Evolutionary conservation across 2,888 invertebrate species (phyloP), one percentile per base, ranked within the genome.

Genomic region (Drosophila colorata): DNA sequence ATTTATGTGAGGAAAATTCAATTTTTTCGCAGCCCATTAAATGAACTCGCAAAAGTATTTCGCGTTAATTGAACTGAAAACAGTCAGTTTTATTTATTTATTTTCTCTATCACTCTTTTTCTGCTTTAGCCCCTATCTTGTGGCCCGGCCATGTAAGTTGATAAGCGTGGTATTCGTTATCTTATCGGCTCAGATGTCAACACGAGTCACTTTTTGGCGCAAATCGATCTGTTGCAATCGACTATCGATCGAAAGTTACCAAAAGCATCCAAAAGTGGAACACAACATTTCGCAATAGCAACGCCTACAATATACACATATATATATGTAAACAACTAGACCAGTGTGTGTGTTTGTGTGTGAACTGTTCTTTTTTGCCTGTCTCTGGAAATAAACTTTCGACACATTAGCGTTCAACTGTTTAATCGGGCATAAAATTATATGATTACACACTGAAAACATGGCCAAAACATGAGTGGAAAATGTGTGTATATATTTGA

Each of bases 361-460:
- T 52, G 14, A 52, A n/a, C 58, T 52, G 7, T 51, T 61, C 28
- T 63, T 53, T 66, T 60, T 44, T 41, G 56, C 25, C 28, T 40
- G 61, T 58, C 55, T 60, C 87, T 87, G 78, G 70, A 78, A 83
- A 87, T 87, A 80, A 83, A 80, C 87, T 80, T 83, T 78, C 72
- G 76, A 69, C 84, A 73, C 61, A 65, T 69, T 74, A 47, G 55
- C 70, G 69, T 74, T 74, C 66, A 63, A 80, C 76, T 58, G 68
- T 63, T 83, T 71, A 83, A 88, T 85, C 87, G 88, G 71, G 79
- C 79, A 85, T 81, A 78, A 85, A 85, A 71, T 85, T 60, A 85
- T 69, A 65, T 66, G 81, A 67, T 77, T 74, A 75, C 64, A 59
- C 76, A 75, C 46, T 48, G 40, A 52, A 76, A 65, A 70, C 70